phyloP scores from a whole-genome alignment of 2,888 invertebrate species.

The Archips xylosteana region DNA sequence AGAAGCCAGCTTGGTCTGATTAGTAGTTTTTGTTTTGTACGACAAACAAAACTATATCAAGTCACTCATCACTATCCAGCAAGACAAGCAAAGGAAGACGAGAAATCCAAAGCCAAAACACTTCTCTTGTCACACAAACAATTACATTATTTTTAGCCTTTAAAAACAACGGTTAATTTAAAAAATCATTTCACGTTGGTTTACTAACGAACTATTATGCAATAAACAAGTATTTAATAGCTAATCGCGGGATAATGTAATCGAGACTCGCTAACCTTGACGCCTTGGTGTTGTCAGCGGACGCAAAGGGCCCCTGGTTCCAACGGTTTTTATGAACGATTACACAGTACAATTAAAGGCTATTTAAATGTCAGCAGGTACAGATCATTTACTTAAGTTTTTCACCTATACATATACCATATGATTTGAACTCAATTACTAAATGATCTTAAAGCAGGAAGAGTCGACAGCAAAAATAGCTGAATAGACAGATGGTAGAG shows the following conservation, averaged over 20 bases:
- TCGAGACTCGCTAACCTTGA: constrained; percentile 17
- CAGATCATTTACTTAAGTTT: too few species aligned
- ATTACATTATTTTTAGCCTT: not conserved
- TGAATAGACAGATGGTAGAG: not conserved
- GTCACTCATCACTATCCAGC: too few species aligned
- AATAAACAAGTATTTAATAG: not conserved
- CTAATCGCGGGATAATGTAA: not conserved
- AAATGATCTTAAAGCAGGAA: not conserved
- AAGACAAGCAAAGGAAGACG: too few species aligned
- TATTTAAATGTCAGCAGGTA: not conserved
- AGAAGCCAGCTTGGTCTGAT: not conserved
- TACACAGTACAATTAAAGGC: not conserved
- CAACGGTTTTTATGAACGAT: constrained; percentile 1
- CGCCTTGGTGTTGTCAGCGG: not conserved
- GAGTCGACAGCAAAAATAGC: not conserved
- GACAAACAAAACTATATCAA: too few species aligned
- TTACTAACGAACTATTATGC: not conserved
- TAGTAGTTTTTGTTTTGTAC: too few species aligned
- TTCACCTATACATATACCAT: not conserved
- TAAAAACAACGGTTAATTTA: not conserved
- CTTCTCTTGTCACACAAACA: not conserved
- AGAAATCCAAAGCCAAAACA: not conserved
- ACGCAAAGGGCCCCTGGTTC: not conserved
- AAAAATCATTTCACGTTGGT: not conserved
- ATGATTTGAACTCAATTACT: not conserved